These are phyloP conservation scores for Todus mexicanus DNA, from an alignment of 2,797 vertebrate species.

Conservation along the genomic window DNA sequence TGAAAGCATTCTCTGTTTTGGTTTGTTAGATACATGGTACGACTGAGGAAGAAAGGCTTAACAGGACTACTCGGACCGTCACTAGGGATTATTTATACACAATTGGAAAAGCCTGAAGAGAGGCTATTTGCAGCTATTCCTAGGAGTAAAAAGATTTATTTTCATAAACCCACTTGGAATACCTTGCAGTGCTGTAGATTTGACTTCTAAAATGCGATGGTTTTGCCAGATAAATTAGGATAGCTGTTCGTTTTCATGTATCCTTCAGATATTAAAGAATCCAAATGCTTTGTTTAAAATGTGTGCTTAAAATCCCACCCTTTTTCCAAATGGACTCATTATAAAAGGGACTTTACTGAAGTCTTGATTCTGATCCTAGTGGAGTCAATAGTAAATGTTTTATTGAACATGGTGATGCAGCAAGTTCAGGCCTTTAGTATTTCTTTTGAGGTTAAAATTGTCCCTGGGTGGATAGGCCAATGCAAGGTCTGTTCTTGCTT, in stretches of 20 bases:
- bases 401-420: conserved; percentile 22
- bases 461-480: background rate
- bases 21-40: background rate
- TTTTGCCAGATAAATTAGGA: conserved; percentile 51
- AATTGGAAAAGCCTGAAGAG: conserved; percentile 16
- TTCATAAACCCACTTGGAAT: conserved; percentile 11
- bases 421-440: conserved; percentile 21
- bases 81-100: conserved; percentile 39
- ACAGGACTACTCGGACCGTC: background rate
- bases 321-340: background rate
- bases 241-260: background rate
- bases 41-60: conserved; percentile 18
- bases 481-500: background rate
- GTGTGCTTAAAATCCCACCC: background rate
- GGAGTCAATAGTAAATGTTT: background rate
- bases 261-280: conserved; percentile 3
- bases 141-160: conserved; percentile 24
- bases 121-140: background rate
- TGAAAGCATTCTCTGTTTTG: conserved; percentile 5
- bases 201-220: conserved; percentile 27
- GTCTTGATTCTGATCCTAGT: background rate
- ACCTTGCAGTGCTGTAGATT: conserved; percentile 7
- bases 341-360: background rate
- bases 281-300: background rate
- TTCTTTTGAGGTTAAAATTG: conserved; percentile 42